Evolutionary conservation across 1,140 invertebrate species (phyloP).

Genomic region (Himalopsyche phryganea): DNA sequence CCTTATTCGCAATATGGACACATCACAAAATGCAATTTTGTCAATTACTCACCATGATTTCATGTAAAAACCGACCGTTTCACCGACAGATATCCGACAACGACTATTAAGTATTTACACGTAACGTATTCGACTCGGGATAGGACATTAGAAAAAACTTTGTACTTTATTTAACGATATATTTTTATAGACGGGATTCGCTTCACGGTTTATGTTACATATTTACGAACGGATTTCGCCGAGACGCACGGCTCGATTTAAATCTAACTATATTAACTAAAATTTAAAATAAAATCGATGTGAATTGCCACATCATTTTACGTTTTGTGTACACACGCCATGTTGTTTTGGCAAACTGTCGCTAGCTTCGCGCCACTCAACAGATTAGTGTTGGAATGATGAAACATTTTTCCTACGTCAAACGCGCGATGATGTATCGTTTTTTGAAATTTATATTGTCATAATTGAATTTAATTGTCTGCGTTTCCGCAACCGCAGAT

Average conservation of each 20-base stretch:
- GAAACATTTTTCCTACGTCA: slow-evolving; percentile 23
- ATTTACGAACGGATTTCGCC: slow-evolving; percentile 28
- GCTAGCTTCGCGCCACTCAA: slow-evolving; percentile 40
- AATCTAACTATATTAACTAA: slow-evolving; percentile 34
- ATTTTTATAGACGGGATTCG: slow-evolving; percentile 17
- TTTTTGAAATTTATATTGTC: no score
- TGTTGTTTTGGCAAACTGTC: slow-evolving; percentile 38
- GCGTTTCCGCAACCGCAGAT: no score
- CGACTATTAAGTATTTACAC: slow-evolving; percentile 19
- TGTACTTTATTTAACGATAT: slow-evolving; percentile 20
- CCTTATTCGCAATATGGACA: not conserved
- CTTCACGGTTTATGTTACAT: slow-evolving; percentile 23
- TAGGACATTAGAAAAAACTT: slow-evolving; percentile 24
- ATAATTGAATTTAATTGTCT: no score
- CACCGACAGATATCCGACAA: not conserved
- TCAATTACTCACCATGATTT: slow-evolving; percentile 1
- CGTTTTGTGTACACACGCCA: slow-evolving; percentile 43
- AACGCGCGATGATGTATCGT: slow-evolving; percentile 2
- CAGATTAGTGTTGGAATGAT: slow-evolving; percentile 37
- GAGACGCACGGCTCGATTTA: slow-evolving; percentile 28
- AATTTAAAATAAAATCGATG: slow-evolving; percentile 36
- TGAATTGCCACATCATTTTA: slow-evolving; percentile 40
- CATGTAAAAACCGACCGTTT: not conserved
- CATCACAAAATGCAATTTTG: not conserved
- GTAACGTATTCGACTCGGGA: slow-evolving; percentile 24